A percentile compares a stretch with the other conserved stretches of the same genome.
Evolutionary conservation across 2,113 vertebrate species (phyloP).

Genomic region (Ancistrus triradiatus): DNA sequence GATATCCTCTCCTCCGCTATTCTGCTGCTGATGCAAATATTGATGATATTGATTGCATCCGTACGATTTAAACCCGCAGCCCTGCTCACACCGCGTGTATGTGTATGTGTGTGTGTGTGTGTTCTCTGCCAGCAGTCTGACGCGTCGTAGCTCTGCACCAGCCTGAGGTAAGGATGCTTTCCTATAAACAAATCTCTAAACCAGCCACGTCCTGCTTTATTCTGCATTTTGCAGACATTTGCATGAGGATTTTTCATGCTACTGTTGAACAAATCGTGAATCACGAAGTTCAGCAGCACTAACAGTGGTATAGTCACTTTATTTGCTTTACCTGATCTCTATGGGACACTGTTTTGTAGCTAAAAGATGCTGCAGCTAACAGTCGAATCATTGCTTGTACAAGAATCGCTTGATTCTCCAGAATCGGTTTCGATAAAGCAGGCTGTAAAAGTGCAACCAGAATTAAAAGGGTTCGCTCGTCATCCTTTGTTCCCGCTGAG

Average conservation of each 20-base stretch:
- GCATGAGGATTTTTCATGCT: background rate
- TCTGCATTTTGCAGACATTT: no score
- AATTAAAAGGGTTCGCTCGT: background rate
- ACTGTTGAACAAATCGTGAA: background rate
- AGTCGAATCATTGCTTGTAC: no score
- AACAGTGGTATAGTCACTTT: background rate
- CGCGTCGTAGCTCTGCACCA: constrained; percentile 65
- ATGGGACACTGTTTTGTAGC: background rate
- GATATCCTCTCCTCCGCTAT: constrained; percentile 47
- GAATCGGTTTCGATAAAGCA: no score
- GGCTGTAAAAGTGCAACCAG: no score
- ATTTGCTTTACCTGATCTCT: background rate
- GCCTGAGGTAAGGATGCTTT: constrained; percentile 60
- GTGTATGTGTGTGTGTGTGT: constrained; percentile 3
- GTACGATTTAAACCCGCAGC: constrained; percentile 47
- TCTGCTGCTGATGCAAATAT: constrained; percentile 59
- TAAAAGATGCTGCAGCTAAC: no score
- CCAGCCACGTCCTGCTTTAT: background rate
- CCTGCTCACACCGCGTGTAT: constrained; percentile 34
- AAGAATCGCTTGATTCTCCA: no score
- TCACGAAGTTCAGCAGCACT: background rate
- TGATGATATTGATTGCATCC: constrained; percentile 50
- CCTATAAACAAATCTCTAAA: constrained; percentile 30
- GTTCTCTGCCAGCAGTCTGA: constrained; percentile 30
- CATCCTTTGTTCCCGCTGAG: constrained; percentile 59